phyloP scores from a whole-genome alignment of 1,140 invertebrate species.

The Oncopeltus fasciatus region DNA sequence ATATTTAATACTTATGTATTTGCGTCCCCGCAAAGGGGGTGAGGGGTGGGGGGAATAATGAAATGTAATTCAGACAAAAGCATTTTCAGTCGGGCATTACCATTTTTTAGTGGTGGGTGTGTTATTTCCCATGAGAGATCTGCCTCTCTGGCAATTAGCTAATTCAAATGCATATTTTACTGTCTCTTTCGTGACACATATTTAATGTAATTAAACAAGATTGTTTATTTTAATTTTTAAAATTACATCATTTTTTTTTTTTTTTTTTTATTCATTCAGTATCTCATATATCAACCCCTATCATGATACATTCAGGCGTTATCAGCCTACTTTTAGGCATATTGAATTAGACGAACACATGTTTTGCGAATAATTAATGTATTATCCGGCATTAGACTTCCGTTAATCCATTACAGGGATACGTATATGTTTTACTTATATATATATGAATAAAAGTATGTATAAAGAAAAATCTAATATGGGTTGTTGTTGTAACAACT shows the following conservation, averaged over 20 bases:
- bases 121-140: neutral
- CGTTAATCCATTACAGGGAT: too few species aligned
- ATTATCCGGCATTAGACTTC: too few species aligned
- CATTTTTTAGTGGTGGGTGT: neutral
- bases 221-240: constrained; percentile 4
- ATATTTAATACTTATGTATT: too few species aligned
- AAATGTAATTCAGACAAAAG: constrained; percentile 6
- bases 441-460: too few species aligned
- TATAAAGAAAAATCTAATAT: too few species aligned
- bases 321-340: too few species aligned
- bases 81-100: neutral
- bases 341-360: too few species aligned
- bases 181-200: neutral
- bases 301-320: constrained; percentile 3
- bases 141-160: neutral
- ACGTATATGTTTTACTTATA: too few species aligned
- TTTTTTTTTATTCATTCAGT: too few species aligned
- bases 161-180: constrained; percentile 2
- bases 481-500: too few species aligned
- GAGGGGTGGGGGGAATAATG: neutral
- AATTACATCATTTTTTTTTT: neutral
- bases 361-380: too few species aligned
- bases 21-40: too few species aligned
- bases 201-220: constrained; percentile 1
- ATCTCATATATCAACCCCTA: neutral